These are phyloP conservation scores for Drosophila rellima DNA, from an alignment of 2,888 invertebrate genomes.

Conservation along the genomic window DNA sequence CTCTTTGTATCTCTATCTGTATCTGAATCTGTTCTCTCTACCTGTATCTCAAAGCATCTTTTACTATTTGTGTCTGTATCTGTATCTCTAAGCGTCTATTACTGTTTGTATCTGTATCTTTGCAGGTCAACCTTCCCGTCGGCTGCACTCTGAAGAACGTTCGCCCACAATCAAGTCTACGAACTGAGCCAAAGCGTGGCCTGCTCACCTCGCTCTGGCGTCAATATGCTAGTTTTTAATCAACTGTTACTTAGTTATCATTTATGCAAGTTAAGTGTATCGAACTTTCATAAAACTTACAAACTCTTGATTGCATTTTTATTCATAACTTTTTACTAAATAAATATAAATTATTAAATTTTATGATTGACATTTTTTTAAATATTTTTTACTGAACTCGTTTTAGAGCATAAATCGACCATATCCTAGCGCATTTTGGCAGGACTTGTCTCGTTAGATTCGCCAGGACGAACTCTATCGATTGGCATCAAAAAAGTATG, in stretches of 20 bases:
- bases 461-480: too few relatives aligned
- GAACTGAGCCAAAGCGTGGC: constrained; percentile 59
- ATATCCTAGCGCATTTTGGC: too few relatives aligned
- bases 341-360: constrained; percentile 19
- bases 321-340: constrained; percentile 45
- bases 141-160: constrained; percentile 85
- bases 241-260: constrained; percentile 14
- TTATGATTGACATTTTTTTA: not conserved
- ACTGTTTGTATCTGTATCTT: constrained; percentile 9
- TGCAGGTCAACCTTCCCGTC: constrained; percentile 83
- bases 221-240: constrained; percentile 48
- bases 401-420: too few relatives aligned
- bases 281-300: constrained; percentile 3
- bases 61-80: constrained; percentile 3
- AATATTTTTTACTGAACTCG: too few relatives aligned
- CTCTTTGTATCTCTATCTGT: constrained; percentile 23
- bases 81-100: constrained; percentile 27
- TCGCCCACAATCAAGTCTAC: constrained; percentile 62
- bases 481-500: too few relatives aligned
- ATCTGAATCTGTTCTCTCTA: not conserved
- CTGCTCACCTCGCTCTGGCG: constrained; percentile 73
- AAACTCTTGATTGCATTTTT: not conserved
- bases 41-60: not conserved
- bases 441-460: too few relatives aligned
- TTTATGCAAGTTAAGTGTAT: constrained; percentile 21